A percentile compares a stretch with the other conserved stretches of the same genome.
phyloP scores from a whole-genome alignment of 2,113 vertebrate genomes.

The Tupaia tana region DNA sequence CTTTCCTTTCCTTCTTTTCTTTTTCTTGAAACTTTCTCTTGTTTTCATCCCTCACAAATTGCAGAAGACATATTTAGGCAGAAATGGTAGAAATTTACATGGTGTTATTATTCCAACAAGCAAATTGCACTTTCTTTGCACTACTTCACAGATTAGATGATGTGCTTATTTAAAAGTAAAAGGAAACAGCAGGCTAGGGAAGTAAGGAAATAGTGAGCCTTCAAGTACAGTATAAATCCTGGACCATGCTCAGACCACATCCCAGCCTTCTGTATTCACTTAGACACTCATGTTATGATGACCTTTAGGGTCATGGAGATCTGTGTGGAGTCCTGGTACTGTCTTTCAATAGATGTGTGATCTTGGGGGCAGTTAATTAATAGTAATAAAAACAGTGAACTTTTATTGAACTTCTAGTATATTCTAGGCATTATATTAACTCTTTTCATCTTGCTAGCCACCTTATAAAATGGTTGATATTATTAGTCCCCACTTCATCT shows the following conservation, averaged over 20 bases:
- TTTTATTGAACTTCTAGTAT: constrained; percentile 15
- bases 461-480: background rate
- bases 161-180: constrained; percentile 23
- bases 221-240: background rate
- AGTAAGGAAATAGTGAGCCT: background rate
- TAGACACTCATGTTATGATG: background rate
- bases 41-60: constrained; percentile 2
- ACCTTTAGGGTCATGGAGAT: background rate
- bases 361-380: background rate
- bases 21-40: background rate
- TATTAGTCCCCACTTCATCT: background rate
- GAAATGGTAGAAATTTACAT: background rate
- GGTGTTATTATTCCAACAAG: background rate
- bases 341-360: background rate
- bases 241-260: background rate
- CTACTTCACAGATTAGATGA: constrained; percentile 10
- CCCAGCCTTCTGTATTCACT: background rate
- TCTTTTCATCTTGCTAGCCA: background rate
- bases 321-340: background rate
- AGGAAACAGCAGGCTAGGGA: background rate
- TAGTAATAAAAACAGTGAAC: constrained; percentile 10
- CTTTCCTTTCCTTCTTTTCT: background rate
- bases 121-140: constrained; percentile 2
- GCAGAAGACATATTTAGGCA: background rate
- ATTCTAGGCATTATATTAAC: background rate